Percentiles rank a stretch among this genome's conserved stretches.
Evolutionary conservation across 2,113 vertebrate genomes (phyloP).

Genomic region (Lamprologus ornatipinnis): DNA sequence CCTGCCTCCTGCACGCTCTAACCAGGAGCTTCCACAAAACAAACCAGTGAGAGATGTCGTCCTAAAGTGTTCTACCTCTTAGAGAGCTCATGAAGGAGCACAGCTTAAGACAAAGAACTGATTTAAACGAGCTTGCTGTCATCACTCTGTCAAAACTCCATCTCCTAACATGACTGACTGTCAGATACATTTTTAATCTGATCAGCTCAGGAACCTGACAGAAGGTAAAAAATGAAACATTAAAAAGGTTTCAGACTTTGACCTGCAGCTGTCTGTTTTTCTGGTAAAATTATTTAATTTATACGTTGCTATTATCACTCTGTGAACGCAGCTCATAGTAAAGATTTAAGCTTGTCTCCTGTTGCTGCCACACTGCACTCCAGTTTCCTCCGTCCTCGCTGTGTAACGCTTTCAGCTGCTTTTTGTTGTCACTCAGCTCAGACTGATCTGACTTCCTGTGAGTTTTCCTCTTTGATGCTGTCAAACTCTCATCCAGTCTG

Average conservation of each 20-base stretch:
- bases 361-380: background rate
- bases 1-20: background rate
- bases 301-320: background rate
- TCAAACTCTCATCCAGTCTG: background rate
- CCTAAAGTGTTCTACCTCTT: background rate
- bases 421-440: background rate
- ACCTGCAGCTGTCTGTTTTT: background rate
- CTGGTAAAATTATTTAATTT: background rate
- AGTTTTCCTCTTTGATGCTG: background rate
- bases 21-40: background rate
- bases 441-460: background rate
- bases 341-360: background rate
- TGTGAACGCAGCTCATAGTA: background rate
- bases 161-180: background rate
- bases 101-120: background rate
- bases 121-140: background rate
- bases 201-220: background rate
- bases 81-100: background rate
- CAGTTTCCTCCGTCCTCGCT: background rate
- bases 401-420: background rate
- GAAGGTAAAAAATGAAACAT: background rate
- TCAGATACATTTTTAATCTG: background rate
- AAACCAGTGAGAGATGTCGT: background rate
- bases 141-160: background rate
- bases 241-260: background rate